Percentiles rank a stretch among this genome's conserved stretches.
Evolutionary conservation across 2,797 vertebrate genomes (phyloP).

Genomic region (Sebastolobus altivelis): DNA sequence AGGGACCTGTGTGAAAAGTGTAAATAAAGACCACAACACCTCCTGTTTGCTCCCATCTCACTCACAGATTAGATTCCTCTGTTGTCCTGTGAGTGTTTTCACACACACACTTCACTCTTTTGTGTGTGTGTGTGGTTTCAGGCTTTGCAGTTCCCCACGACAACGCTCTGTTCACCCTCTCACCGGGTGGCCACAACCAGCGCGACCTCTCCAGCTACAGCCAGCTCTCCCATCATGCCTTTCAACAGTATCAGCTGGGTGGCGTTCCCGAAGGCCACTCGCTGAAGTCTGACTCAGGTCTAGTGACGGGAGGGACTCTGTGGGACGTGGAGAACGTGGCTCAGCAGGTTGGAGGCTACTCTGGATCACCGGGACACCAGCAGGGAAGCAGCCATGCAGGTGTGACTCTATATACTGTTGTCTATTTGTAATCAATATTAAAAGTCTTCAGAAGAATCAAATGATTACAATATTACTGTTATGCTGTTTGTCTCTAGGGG

Average conservation of each 20-base stretch:
- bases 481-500: conserved; percentile 74
- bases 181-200: conserved; percentile 65
- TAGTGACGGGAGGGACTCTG: conserved; percentile 64
- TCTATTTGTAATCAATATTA: not conserved
- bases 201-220: conserved; percentile 74
- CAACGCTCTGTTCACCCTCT: conserved; percentile 72
- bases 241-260: conserved; percentile 78
- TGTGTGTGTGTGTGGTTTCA: conserved; percentile 56
- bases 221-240: conserved; percentile 80
- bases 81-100: not conserved
- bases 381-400: conserved; percentile 85
- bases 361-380: conserved; percentile 72
- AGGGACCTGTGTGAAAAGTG: conserved; percentile 53
- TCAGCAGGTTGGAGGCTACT: conserved; percentile 75
- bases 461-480: not conserved
- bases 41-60: not conserved
- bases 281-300: conserved; percentile 65
- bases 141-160: conserved; percentile 73
- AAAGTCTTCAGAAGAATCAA: not conserved
- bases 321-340: conserved; percentile 81
- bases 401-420: conserved; percentile 50
- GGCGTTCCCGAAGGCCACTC: conserved; percentile 68
- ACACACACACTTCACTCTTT: not conserved
- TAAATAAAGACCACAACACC: not conserved
- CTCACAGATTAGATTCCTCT: not conserved